Conservation (phyloP, 2,797 vertebrate genomes). For the Diceros bicornis region DNA sequence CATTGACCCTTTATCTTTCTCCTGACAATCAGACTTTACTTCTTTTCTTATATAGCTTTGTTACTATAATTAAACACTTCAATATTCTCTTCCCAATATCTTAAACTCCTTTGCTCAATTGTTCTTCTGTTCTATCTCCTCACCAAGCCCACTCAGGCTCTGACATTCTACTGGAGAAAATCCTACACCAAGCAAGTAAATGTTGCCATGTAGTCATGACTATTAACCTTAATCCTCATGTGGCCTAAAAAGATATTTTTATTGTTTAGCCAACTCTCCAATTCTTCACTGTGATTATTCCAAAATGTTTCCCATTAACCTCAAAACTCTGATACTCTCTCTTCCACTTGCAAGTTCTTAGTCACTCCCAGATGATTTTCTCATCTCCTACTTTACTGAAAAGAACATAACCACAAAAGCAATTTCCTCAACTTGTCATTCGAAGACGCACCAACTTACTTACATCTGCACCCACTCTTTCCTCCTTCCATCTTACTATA, state of each 20-base stretch:
- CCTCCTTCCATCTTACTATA: background rate
- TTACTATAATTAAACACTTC: background rate
- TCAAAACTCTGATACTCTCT: background rate
- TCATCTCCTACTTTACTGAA: background rate
- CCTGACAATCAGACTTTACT: background rate
- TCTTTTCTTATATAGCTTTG: background rate
- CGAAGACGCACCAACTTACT: background rate
- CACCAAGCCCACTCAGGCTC: background rate
- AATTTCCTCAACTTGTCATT: background rate
- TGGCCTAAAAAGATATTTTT: background rate
- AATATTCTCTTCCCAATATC: background rate
- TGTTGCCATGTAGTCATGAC: background rate
- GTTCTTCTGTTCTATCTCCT: background rate
- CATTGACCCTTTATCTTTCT: background rate
- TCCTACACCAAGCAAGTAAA: background rate
- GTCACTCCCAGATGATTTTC: background rate
- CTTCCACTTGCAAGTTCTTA: background rate
- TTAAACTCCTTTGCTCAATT: background rate
- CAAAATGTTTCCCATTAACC: background rate
- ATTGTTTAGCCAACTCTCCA: background rate
- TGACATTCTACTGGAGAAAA: background rate
- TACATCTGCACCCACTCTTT: background rate
- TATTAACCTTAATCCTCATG: background rate
- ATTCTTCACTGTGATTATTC: background rate
- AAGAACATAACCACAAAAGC: background rate